A percentile compares a stretch with the other conserved stretches of the same genome.
Evolutionary conservation across 2,888 invertebrate genomes (phyloP).

Genomic region (Dasysyrphus tricinctus): DNA sequence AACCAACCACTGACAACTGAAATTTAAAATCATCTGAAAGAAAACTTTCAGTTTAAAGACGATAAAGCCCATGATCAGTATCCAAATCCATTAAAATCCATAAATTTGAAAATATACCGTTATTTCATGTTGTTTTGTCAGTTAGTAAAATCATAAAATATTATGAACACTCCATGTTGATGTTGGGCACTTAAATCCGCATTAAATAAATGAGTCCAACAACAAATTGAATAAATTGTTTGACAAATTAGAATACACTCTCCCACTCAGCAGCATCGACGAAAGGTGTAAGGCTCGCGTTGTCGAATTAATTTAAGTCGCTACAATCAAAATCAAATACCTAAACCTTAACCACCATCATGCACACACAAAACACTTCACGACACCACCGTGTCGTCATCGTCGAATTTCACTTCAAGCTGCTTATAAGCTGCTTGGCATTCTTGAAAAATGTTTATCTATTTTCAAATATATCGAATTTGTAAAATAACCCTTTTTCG

Average conservation of each 20-base stretch:
- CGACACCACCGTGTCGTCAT: background rate
- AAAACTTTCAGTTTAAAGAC: background rate
- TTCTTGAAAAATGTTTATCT: slow-evolving; percentile 58
- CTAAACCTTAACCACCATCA: background rate
- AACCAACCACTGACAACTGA: background rate
- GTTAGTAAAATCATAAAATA: slow-evolving; percentile 26
- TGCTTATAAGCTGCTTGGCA: background rate
- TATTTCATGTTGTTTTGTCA: slow-evolving; percentile 29
- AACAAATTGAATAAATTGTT: slow-evolving; percentile 69
- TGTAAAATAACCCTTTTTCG: slow-evolving; percentile 49
- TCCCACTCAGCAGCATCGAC: slow-evolving; percentile 24
- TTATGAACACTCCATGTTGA: slow-evolving; percentile 32
- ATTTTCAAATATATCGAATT: slow-evolving; percentile 54
- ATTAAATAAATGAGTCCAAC: slow-evolving; percentile 41
- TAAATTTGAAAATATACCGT: slow-evolving; percentile 5
- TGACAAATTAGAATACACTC: slow-evolving; percentile 62
- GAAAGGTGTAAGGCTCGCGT: slow-evolving; percentile 33
- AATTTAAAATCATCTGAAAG: too few relatives aligned
- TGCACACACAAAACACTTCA: background rate
- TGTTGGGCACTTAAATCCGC: slow-evolving; percentile 46
- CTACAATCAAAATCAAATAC: background rate
- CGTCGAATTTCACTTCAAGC: slow-evolving; percentile 35
- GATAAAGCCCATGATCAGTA: too few relatives aligned
- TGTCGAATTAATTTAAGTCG: slow-evolving; percentile 29
- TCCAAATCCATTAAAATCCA: background rate